A percentile compares a stretch with the other conserved stretches of the same genome.
Evolutionary conservation across 37 sponge, comb jelly and placozoan species (phyloP).

Genomic region (Tethya wilhelma): DNA sequence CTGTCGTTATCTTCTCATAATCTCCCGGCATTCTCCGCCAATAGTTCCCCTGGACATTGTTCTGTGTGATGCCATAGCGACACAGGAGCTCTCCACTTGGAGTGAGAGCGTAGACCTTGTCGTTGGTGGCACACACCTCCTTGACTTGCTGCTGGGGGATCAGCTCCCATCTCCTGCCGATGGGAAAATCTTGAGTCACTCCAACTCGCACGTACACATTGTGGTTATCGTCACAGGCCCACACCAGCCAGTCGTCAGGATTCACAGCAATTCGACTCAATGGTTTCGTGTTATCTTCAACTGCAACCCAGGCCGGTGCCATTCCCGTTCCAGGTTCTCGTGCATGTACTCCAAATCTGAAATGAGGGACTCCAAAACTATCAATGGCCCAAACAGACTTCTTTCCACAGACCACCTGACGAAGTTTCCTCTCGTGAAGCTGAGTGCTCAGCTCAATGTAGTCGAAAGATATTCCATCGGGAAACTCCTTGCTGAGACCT

Average conservation of each 20-base stretch:
- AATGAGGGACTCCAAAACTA: constrained; percentile 64
- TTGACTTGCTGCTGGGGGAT: constrained; percentile 68
- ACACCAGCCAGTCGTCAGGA: constrained; percentile 77
- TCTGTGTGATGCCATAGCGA: constrained; percentile 74
- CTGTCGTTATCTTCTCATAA: constrained; percentile 61
- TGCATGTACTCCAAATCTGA: constrained; percentile 79
- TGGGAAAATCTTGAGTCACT: constrained; percentile 77
- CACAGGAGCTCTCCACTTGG: constrained; percentile 67
- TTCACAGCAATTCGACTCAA: constrained; percentile 66
- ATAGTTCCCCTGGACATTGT: constrained; percentile 74
- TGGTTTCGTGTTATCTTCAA: constrained; percentile 46
- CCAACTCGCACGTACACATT: constrained; percentile 76
- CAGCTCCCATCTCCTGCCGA: constrained; percentile 78
- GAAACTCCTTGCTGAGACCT: constrained; percentile 46
- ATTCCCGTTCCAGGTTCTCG: constrained; percentile 63
- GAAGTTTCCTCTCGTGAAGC: constrained; percentile 41
- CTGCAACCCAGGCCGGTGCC: constrained; percentile 85
- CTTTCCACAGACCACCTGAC: constrained; percentile 56
- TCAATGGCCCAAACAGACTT: constrained; percentile 86
- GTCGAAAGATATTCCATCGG: constrained; percentile 78
- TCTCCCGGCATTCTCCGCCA: constrained; percentile 85
- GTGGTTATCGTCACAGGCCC: constrained; percentile 78
- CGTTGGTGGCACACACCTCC: constrained; percentile 51
- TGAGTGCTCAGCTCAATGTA: constrained; percentile 77
- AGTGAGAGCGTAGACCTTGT: constrained; percentile 68